Evolutionary conservation across 2,888 invertebrate genomes (phyloP).

Genomic region (Tetramorium bicarinatum): DNA sequence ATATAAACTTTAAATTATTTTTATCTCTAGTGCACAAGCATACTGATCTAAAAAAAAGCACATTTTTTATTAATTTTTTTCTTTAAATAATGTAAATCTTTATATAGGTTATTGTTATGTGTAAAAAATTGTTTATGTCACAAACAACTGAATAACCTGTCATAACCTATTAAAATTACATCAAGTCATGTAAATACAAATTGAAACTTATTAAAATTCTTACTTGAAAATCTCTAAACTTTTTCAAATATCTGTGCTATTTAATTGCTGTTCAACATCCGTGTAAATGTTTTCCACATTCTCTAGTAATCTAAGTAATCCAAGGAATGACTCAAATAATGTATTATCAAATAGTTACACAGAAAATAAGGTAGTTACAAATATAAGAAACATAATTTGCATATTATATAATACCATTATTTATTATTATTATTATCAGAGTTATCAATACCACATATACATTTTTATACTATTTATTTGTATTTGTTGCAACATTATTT

Average conservation of each 20-base stretch:
- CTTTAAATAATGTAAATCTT: neutral
- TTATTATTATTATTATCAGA: neutral
- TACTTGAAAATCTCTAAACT: neutral
- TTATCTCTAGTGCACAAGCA: neutral
- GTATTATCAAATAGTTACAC: constrained; percentile 4
- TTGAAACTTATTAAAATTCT: constrained; percentile 12
- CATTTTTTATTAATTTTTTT: neutral
- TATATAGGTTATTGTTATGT: neutral
- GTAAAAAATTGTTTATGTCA: neutral
- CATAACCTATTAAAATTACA: constrained; percentile 34
- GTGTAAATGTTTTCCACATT: constrained; percentile 46
- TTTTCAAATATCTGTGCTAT: neutral
- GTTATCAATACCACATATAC: neutral
- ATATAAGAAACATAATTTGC: neutral
- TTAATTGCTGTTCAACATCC: neutral
- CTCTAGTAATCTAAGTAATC: constrained; percentile 14
- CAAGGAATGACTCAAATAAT: constrained; percentile 19
- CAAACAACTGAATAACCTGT: constrained; percentile 31
- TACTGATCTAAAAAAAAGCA: neutral
- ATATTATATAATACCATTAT: neutral
- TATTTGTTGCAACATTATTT: neutral
- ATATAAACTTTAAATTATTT: neutral
- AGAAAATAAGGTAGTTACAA: constrained; percentile 26
- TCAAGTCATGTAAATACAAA: neutral
- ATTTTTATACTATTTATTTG: neutral